A percentile compares a stretch with the other conserved stretches of the same genome.
Conservation (phyloP, 2,113 vertebrate genomes). For the Promerops cafer region DNA sequence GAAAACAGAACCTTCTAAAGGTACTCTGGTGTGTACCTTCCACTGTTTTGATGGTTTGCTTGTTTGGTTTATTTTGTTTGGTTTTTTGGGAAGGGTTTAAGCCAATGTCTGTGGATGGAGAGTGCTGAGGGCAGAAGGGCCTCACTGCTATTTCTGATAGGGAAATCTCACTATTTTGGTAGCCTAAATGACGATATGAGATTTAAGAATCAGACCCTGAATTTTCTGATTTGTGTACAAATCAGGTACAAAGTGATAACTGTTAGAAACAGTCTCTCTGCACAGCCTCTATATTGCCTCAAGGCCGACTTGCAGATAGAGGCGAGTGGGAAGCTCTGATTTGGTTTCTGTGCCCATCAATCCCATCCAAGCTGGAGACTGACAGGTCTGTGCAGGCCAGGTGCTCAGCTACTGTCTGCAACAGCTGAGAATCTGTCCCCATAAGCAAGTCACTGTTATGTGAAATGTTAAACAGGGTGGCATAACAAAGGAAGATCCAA, state of each 20-base stretch:
- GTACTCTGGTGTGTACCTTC: background rate
- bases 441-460: background rate
- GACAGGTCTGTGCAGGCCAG: background rate
- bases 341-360: background rate
- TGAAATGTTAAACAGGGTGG: background rate
- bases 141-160: background rate
- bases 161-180: background rate
- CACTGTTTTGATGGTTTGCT: background rate
- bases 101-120: background rate
- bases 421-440: background rate
- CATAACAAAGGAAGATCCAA: background rate
- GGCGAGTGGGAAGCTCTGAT: background rate
- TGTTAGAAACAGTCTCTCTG: background rate
- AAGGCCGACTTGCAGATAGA: rapidly evolving
- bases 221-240: background rate
- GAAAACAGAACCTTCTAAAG: background rate
- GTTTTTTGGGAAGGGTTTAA: background rate
- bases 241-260: background rate
- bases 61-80: background rate
- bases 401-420: background rate
- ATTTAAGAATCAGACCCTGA: background rate
- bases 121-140: background rate
- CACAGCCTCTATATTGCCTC: background rate
- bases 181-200: background rate
- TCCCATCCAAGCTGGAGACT: background rate